phyloP scores from a whole-genome alignment of 2,113 vertebrate species.

The Bubo scandiacus region DNA sequence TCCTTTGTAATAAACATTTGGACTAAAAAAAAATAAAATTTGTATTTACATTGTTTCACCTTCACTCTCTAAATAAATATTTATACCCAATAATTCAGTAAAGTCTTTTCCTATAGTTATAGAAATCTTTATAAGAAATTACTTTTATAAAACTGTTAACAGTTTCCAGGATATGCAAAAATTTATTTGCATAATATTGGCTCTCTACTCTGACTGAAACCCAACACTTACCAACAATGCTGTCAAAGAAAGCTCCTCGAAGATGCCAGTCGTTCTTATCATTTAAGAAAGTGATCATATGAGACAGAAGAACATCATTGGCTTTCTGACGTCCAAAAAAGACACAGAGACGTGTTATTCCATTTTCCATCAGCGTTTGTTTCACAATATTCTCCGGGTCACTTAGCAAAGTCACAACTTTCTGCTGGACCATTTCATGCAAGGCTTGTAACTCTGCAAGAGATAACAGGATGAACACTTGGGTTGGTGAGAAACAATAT shows the following conservation, averaged over 20 bases:
- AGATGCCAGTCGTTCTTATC: slow-evolving; percentile 99
- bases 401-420: slow-evolving; percentile 96
- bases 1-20: neutral
- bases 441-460: slow-evolving; percentile 92
- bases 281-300: slow-evolving; percentile 99
- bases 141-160: neutral
- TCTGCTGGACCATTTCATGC: slow-evolving; percentile 99
- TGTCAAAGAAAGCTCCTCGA: slow-evolving; percentile 97
- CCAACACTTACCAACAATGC: slow-evolving; percentile 90
- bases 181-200: neutral
- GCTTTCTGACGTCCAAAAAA: slow-evolving; percentile 98
- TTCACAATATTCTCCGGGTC: slow-evolving; percentile 98
- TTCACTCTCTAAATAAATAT: neutral
- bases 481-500: neutral
- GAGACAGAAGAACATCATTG: slow-evolving; percentile 94
- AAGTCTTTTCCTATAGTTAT: neutral
- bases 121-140: neutral
- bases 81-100: neutral
- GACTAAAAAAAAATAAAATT: neutral
- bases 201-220: neutral
- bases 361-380: slow-evolving; percentile 96
- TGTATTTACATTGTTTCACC: neutral
- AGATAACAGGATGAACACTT: neutral
- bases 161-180: neutral
- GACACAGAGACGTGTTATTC: slow-evolving; percentile 96